Conservation (phyloP, 2,888 invertebrate genomes). For the Chymomyza caudatula region DNA sequence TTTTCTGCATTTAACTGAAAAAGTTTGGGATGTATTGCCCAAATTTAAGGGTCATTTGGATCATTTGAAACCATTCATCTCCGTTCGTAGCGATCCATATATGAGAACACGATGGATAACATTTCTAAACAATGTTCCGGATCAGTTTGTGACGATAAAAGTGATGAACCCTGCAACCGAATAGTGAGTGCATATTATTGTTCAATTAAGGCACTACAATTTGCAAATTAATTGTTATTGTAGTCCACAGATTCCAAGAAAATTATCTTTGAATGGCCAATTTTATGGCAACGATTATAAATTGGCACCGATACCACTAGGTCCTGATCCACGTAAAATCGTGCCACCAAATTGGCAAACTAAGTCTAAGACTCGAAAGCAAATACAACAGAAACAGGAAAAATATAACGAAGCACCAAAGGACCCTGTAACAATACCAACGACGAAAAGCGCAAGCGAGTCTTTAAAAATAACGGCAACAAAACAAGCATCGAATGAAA, state of each 20-base stretch:
- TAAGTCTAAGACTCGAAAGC: no score
- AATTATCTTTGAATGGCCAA: slow-evolving; percentile 61
- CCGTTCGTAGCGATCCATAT: slow-evolving; percentile 40
- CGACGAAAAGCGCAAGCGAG: no score
- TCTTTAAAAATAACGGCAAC: no score
- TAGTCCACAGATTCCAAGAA: slow-evolving; percentile 49
- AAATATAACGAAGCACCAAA: no score
- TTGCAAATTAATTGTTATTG: background rate
- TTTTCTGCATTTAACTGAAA: slow-evolving; percentile 42
- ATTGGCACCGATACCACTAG: slow-evolving; percentile 61
- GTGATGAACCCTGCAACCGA: slow-evolving; percentile 13
- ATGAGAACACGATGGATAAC: slow-evolving; percentile 36
- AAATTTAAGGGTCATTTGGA: slow-evolving; percentile 52
- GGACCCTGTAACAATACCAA: no score
- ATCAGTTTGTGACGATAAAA: slow-evolving; percentile 25
- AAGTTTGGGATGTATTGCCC: slow-evolving; percentile 57
- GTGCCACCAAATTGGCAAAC: slow-evolving; percentile 1
- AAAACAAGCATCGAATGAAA: no score
- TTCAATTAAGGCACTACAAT: background rate
- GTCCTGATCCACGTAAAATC: slow-evolving; percentile 38
- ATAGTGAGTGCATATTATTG: slow-evolving; percentile 22
- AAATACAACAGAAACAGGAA: no score
- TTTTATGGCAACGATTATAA: slow-evolving; percentile 67
- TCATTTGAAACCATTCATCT: slow-evolving; percentile 50
- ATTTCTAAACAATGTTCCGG: slow-evolving; percentile 49